phyloP scores from a whole-genome alignment of 2,888 invertebrate species.

The Norana najaformis region DNA sequence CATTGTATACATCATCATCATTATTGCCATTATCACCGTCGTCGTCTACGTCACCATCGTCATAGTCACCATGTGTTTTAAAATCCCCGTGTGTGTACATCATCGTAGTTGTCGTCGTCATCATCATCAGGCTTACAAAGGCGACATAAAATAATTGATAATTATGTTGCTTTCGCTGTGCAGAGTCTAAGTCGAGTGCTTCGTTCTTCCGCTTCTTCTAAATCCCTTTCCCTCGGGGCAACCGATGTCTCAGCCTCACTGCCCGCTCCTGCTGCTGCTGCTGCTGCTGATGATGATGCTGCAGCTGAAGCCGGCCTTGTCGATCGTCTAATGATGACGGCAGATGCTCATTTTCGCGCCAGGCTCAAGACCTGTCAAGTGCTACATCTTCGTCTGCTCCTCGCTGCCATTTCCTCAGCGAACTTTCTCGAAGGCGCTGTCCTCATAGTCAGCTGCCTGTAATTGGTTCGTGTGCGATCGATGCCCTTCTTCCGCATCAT shows the following conservation, averaged over 20 bases:
- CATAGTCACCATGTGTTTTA: too few species aligned
- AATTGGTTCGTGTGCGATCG: neutral
- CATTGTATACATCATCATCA: too few species aligned
- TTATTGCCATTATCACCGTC: neutral
- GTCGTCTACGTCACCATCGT: neutral
- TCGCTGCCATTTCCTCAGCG: too few species aligned
- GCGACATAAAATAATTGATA: neutral
- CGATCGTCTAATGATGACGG: constrained; percentile 6
- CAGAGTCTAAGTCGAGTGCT: neutral
- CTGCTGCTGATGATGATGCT: neutral
- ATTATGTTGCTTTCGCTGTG: neutral
- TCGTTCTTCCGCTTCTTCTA: neutral
- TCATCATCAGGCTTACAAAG: neutral
- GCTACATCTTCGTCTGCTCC: neutral
- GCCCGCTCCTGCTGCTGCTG: neutral
- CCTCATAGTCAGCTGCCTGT: neutral
- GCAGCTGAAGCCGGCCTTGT: neutral
- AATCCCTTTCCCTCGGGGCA: neutral
- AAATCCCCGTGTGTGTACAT: too few species aligned
- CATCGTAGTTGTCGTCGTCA: neutral
- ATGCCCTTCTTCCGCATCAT: neutral
- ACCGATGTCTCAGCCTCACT: neutral
- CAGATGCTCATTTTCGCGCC: neutral
- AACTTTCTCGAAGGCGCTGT: too few species aligned
- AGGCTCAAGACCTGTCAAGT: neutral